Evolutionary conservation across 1,140 invertebrate species (phyloP).

Genomic region (Cydia splendana): DNA sequence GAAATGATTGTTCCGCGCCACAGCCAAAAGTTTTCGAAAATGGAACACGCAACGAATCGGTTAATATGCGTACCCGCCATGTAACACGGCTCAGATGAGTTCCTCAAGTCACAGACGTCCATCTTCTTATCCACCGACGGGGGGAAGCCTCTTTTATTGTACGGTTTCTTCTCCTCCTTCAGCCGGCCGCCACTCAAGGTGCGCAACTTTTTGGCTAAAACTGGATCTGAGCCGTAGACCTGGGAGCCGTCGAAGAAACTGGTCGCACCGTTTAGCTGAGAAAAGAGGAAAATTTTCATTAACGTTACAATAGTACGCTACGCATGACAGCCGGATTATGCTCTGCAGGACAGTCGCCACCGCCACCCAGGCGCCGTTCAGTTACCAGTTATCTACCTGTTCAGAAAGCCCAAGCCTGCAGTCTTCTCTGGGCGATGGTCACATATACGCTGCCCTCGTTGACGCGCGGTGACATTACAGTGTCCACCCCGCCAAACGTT

Average conservation of each 20-base stretch:
- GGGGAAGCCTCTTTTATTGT: conserved; percentile 78
- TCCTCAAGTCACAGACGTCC: conserved; percentile 84
- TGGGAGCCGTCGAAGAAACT: conserved; percentile 85
- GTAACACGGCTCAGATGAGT: conserved; percentile 83
- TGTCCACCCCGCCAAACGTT: not conserved
- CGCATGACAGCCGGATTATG: too few relatives aligned
- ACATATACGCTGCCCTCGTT: too few relatives aligned
- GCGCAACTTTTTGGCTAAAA: conserved; percentile 74
- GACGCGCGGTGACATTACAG: too few relatives aligned
- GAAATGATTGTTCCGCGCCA: too few relatives aligned
- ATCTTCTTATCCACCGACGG: conserved; percentile 82
- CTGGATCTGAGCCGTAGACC: conserved; percentile 82
- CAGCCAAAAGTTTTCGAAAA: too few relatives aligned
- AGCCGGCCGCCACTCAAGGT: conserved; percentile 76
- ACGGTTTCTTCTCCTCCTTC: conserved; percentile 56
- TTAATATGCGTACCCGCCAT: conserved; percentile 62
- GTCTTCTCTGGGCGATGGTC: conserved; percentile 82
- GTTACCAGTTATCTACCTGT: conserved; percentile 79
- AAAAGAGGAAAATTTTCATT: conserved; percentile 34
- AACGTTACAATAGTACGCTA: not conserved
- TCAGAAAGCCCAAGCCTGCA: conserved; percentile 89
- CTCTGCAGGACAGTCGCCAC: too few relatives aligned
- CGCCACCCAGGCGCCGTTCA: not conserved
- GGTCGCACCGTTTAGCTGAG: conserved; percentile 85
- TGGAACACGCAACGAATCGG: too few relatives aligned